phyloP scores from a whole-genome alignment of 92 coral and sea anemone genomes.

The Zoanthus sociatus region DNA sequence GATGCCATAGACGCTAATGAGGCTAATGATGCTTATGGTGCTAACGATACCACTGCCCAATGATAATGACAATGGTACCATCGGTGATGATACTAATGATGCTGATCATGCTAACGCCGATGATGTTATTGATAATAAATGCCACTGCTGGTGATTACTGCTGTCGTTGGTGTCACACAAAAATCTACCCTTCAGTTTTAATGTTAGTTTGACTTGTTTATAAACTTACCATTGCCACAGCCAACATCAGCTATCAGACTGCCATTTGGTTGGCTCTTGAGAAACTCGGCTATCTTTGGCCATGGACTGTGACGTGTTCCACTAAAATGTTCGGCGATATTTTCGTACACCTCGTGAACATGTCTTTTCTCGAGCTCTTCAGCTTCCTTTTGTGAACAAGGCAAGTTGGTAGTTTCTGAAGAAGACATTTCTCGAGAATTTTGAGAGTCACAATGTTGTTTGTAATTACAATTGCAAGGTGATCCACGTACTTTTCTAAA shows the following conservation, averaged over 20 bases:
- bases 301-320: constrained; percentile 99
- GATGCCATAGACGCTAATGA: too few species aligned
- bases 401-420: constrained; percentile 62
- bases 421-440: constrained; percentile 36
- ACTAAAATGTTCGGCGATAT: constrained; percentile 96
- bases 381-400: constrained; percentile 80
- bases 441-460: constrained; percentile 85
- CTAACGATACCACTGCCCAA: too few species aligned
- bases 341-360: constrained; percentile 93
- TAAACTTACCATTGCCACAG: constrained; percentile 88
- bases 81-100: too few species aligned
- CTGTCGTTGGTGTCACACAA: too few species aligned
- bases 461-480: constrained; percentile 81
- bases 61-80: too few species aligned
- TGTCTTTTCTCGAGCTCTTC: constrained; percentile 78
- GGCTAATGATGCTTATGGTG: too few species aligned
- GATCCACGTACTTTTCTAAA: constrained; percentile 87
- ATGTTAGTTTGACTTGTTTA: too few species aligned
- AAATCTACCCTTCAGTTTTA: too few species aligned
- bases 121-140: too few species aligned
- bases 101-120: too few species aligned
- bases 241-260: constrained; percentile 97
- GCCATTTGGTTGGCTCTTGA: constrained; percentile 78
- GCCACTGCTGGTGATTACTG: too few species aligned
- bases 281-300: constrained; percentile 91